Base-by-base conservation (phyloP, 2,797 vertebrate genomes). In the Sandelia bainsii region DNA sequence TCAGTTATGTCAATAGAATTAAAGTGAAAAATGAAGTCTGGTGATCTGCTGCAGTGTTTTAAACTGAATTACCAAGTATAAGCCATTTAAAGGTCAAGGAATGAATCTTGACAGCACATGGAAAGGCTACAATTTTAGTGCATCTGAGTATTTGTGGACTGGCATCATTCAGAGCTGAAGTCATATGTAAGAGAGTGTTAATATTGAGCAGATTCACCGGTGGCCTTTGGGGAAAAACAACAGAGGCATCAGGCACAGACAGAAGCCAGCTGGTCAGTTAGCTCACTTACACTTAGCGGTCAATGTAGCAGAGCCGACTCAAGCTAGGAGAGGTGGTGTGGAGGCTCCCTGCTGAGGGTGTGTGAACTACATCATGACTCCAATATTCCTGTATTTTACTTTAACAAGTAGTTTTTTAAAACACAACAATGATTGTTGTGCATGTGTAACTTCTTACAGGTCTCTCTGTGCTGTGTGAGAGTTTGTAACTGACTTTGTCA, bases 241-340 rank as follows among this genome's bases (percentile, higher is more conserved):
- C 69, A 32, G 22, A 22, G 53, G 16, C 48, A 25, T 58, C 46
- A 50, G 63, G 64, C 32, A 10, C 60, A 12, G 44, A 45, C 56
- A 70, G 39, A 20, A 62, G 52, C 75, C 80, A 78, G 62, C 49
- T 75, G 70, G 69, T 58, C 44, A 40, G 29, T 72, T 66, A 22
- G 60, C 34, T 22, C 2, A 0, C 62, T 51, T 42, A 63, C 70
- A 29, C 37, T 39, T 39, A 39, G 37, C 12, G 11, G 56, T 56
- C 49, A 51, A 22, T 54, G 56, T 45, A 77, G 44, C 49, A 8
- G n/a, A 25, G 59, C 60, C 32, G 27, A 25, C 37, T 42, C n/a
- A 29, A 51, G 25, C 53, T 23, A 17, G 23, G 27, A 44, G 40
- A 45, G 62, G 39, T 5, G 19, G 1, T 59, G 27, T 66, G 53